Base-by-base conservation (phyloP, 2,797 vertebrate genomes). In the Neolamprologus multifasciatus region DNA sequence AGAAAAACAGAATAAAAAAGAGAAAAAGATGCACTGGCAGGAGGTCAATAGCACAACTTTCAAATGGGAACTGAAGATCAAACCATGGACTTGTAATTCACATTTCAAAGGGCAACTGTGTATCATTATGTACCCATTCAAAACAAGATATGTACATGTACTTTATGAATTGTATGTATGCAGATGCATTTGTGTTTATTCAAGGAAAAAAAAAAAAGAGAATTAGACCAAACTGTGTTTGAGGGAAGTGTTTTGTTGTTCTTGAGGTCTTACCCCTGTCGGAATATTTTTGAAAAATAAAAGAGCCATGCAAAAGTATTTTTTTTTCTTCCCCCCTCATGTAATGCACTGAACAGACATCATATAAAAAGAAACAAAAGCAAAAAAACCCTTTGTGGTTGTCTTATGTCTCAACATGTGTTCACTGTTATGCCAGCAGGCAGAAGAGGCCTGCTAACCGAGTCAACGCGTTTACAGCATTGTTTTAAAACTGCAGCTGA, bases 221-320 rank as follows among this genome's bases (percentile, higher is more conserved):
- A 90, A 92, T 93, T 85, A 89, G 90, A 92, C 86, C 90, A 88
- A 94, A 92, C 87, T 91, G 91, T 94, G 89, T 90, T 92, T 87
- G 85, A 94, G 84, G 84, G 86, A 95, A 90, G 93, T 88, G 90
- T 94, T 94, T 94, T 93, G 88, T 93, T 91, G 94, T 95, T 95
- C 84, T 94, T 91, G 85, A 94, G 88, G 91, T 93, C 88, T 86
- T 84, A 92, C 33, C 62, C 79, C 80, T 89, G 87, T 92, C 86
- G 54, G 91, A 87, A 93, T 95, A 94, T 95, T 95, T 96, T 95
- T 94, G 87, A 95, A 89, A 92, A 96, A 95, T 95, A 95, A 96
- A 95, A 93, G 82, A 91, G 91, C 88, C 92, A 89, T 93, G 92
- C 87, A 93, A 92, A 94, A 86, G 40, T 3, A 7, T 43, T 10